Evolutionary conservation across 2,888 invertebrate genomes (phyloP), one percentile per base, ranked within the genome.

Genomic region (Timandra comae): DNA sequence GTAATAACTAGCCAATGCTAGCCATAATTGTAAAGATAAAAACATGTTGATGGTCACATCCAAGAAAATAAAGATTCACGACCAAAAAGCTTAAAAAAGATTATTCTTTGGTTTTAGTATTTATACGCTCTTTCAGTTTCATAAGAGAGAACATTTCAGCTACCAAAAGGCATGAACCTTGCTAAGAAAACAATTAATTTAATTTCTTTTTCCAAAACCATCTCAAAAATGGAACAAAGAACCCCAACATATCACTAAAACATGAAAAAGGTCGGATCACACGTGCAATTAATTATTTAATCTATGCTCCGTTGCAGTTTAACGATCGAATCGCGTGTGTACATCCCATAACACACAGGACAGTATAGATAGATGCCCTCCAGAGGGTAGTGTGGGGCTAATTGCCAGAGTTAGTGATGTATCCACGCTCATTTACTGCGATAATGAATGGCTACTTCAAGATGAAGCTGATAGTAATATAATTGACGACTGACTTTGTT

Each of bases 301-400:
- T 62, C 58, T 49, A 49, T 50, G 54, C 45, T 35, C 54, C 35
- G 46, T 45, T 46, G 52, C 57, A 52, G 58, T 52, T 56, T 63
- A 61, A 66, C 56, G 62, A 58, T 43, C 51, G 45, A 27, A 61
- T 68, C 55, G 69, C 69, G 67, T 69, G 69, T 43, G 48, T 44
- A 29, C 34, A 7, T 31, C 9, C 43, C 59, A 62, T 69, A 67
- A 69, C 61, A 59, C 51, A 31, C 41, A 39, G 39, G 33, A 38
- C 46, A 50, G 52, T 46, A 47, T 46, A 46, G 48, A 40, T 51
- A 25, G 43, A 40, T 43, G 38, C 43, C 46, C 46, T 43, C 50
- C 30, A 43, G 41, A 44, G 41, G 49, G 49, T 54, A 52, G 51
- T 52, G 52, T 46, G 50, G 49, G 54, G 59, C 63, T 65, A 67